These are phyloP conservation scores for Pseudorectes ferrugineus DNA, from an alignment of 2,113 vertebrate species.

Conservation along the genomic window DNA sequence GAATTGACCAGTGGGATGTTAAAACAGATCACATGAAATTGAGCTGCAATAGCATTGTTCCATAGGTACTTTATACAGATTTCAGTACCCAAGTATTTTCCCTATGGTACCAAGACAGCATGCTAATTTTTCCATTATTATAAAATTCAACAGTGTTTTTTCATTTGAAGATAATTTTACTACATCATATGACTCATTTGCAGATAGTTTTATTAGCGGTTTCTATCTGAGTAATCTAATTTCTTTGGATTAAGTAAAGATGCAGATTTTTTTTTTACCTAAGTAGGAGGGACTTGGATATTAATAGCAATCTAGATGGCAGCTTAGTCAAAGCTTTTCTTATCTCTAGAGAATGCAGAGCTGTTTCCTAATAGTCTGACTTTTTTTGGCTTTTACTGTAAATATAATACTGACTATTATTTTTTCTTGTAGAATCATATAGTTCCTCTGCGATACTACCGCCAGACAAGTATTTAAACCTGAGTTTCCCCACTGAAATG, in stretches of 20 bases:
- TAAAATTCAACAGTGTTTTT: not conserved
- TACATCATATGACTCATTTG: not conserved
- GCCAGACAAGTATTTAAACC: conserved; percentile 55
- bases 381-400: not conserved
- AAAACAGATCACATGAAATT: not conserved
- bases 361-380: not conserved
- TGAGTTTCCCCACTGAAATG: conserved; percentile 23
- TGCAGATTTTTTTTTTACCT: not conserved
- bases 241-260: not conserved
- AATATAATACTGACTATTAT: not conserved
- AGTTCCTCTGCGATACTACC: not conserved
- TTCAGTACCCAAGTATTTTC: not conserved
- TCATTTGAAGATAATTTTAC: not conserved
- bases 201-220: not conserved
- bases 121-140: not conserved
- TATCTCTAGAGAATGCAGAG: not conserved
- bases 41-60: not conserved
- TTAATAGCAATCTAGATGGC: not conserved
- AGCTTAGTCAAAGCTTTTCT: not conserved
- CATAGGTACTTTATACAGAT: not conserved
- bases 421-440: conserved; percentile 37
- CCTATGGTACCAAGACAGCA: accelerated
- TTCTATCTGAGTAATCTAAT: not conserved
- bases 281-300: not conserved
- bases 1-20: not conserved